Base-by-base conservation (phyloP, 1,140 invertebrate genomes). In the Danaus melanippus region DNA sequence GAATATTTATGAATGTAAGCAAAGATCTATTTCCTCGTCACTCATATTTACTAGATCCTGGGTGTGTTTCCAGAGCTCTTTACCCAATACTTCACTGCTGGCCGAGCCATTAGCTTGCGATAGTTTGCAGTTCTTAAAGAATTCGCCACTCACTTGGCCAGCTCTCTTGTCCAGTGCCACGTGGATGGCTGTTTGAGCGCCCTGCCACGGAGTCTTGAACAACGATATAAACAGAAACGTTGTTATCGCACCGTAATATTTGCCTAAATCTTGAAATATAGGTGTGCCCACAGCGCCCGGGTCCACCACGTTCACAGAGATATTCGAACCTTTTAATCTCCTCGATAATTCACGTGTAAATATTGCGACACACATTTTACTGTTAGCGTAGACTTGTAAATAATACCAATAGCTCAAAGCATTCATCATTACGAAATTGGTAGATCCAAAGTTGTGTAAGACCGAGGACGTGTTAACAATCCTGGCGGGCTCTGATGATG, bases 381-480 rank as follows among this genome's bases (percentile, higher is more conserved):
- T 93, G 66, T 92, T 91, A 1, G 77, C 70, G 70, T 94, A 95
- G 1, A 86, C 76, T 17, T 68, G 74, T 0, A 83, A 43, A 0
- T 89, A 72, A 55, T 85, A 88, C 60, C 91, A 93, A n/a, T 81
- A 76, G 50, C 89, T 89, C 11, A 90, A 83, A 8, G 69, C 87
- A 65, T 92, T 92, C 11, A 93, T 62, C 63, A 92, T 89, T 10
- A 90, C 81, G 32, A 91, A 89, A 56, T 93, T 80, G 11, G 93
- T 88, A 8, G 57, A 71, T 8, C 90, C 92, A 17, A 67, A 58
- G 40, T 69, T 68, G 66, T 93, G 90, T 2, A 89, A 82, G 9
- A 89, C 46, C 0, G 92, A 93, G 0, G 93, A 90, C 0, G 94
- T 90, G 62, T 90, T 93, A 9, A 95, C 76, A 43, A 94, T 91